Evolutionary conservation across 2,113 vertebrate species (phyloP).

Genomic region (Merops nubicus): DNA sequence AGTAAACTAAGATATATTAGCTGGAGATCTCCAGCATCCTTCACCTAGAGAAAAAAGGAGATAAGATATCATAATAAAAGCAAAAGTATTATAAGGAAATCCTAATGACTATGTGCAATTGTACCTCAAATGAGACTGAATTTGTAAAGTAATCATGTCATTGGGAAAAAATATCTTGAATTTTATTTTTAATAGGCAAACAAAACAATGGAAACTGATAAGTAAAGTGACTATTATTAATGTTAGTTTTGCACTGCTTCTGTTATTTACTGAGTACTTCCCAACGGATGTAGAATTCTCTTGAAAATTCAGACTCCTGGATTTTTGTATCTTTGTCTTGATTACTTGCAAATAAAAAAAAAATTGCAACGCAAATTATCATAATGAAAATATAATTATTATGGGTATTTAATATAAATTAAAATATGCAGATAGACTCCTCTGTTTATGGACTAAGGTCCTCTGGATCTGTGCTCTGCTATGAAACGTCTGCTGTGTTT

Average conservation of each 20-base stretch:
- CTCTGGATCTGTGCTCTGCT: not conserved
- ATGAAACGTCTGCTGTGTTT: not conserved
- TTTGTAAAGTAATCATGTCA: not conserved
- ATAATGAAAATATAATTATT: not conserved
- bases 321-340: not conserved
- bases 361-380: not conserved
- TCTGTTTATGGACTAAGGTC: not conserved
- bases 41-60: constrained; percentile 28
- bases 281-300: not conserved
- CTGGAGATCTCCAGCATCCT: not conserved
- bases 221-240: not conserved
- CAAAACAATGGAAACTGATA: not conserved
- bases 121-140: not conserved
- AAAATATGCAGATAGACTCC: not conserved
- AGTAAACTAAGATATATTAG: constrained; percentile 39
- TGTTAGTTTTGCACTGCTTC: not conserved
- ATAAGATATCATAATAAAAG: constrained; percentile 57
- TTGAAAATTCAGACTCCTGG: not conserved
- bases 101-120: not conserved
- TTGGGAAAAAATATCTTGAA: not conserved
- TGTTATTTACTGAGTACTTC: not conserved
- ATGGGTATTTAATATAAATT: not conserved
- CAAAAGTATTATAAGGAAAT: not conserved
- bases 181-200: constrained; percentile 25
- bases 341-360: not conserved